Evolutionary conservation across 2,888 invertebrate genomes (phyloP).

Genomic region (Carabus problematicus): DNA sequence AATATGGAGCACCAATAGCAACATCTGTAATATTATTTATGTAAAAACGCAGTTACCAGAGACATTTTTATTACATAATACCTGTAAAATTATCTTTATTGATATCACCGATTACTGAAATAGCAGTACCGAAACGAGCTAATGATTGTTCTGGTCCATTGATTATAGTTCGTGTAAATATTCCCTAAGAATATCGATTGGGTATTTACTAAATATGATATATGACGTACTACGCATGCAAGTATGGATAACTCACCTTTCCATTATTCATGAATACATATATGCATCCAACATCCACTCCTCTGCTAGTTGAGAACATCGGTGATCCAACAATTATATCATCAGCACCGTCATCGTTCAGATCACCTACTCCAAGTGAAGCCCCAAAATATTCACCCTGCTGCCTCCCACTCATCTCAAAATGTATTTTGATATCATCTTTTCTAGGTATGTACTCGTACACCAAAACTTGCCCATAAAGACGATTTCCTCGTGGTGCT

Average conservation of each 20-base stretch:
- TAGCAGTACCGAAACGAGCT: slow-evolving; percentile 2
- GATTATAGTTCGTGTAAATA: slow-evolving; percentile 7
- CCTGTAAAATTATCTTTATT: slow-evolving; percentile 22
- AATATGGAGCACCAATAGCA: slow-evolving; percentile 71
- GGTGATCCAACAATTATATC: slow-evolving; percentile 74
- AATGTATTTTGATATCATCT: slow-evolving; percentile 49
- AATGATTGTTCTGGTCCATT: slow-evolving; percentile 10
- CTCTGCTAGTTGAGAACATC: slow-evolving; percentile 53
- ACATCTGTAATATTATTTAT: slow-evolving; percentile 60
- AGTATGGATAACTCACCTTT: slow-evolving; percentile 52
- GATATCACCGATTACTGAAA: slow-evolving; percentile 17
- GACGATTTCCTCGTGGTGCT: slow-evolving; percentile 60
- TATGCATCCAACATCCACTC: slow-evolving; percentile 68
- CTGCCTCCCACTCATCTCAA: slow-evolving; percentile 59
- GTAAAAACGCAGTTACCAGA: slow-evolving; percentile 9
- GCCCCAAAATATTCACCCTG: slow-evolving; percentile 72
- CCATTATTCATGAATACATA: slow-evolving; percentile 62
- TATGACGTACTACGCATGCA: no score
- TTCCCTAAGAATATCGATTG: slow-evolving; percentile 1
- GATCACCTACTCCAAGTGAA: slow-evolving; percentile 64
- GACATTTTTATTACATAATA: slow-evolving; percentile 26
- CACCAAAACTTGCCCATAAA: slow-evolving; percentile 43
- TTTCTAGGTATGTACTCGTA: slow-evolving; percentile 43
- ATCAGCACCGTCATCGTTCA: slow-evolving; percentile 66
- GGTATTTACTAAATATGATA: no score